These are phyloP conservation scores for Galerucella pusilla DNA, from an alignment of 2,888 invertebrate genomes.

Conservation along the genomic window DNA sequence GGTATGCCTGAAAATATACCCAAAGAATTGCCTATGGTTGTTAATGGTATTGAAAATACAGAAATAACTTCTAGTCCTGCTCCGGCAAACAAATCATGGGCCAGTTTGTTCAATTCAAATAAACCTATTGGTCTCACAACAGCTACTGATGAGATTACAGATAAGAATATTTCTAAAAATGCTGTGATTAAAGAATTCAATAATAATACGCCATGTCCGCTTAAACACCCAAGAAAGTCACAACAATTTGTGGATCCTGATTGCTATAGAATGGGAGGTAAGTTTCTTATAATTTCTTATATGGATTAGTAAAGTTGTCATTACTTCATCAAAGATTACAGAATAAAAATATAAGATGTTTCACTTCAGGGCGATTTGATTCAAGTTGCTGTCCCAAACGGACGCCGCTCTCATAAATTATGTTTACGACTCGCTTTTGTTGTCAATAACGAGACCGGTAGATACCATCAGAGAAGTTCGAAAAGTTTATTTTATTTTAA, in stretches of 20 bases:
- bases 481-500: too few relatives aligned
- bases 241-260: conserved; percentile 74
- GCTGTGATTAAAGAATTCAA: conserved; percentile 47
- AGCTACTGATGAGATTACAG: conserved; percentile 43
- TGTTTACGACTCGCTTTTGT: too few relatives aligned
- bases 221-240: conserved; percentile 64
- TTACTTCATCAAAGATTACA: too few relatives aligned
- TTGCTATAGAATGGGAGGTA: conserved; percentile 78
- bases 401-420: too few relatives aligned
- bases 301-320: not conserved
- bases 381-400: too few relatives aligned
- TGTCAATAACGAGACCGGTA: too few relatives aligned
- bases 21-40: conserved; percentile 18
- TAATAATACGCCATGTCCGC: conserved; percentile 53
- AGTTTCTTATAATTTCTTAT: conserved; percentile 51
- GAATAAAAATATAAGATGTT: too few relatives aligned
- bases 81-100: conserved; percentile 71
- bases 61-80: conserved; percentile 32
- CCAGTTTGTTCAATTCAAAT: conserved; percentile 70
- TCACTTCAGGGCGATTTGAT: too few relatives aligned
- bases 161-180: conserved; percentile 33
- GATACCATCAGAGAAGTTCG: too few relatives aligned
- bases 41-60: conserved; percentile 36
- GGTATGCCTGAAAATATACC: conserved; percentile 14
- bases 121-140: conserved; percentile 40